Evolutionary conservation across 2,113 vertebrate species (phyloP).

Genomic region (Melanocharis versteri): DNA sequence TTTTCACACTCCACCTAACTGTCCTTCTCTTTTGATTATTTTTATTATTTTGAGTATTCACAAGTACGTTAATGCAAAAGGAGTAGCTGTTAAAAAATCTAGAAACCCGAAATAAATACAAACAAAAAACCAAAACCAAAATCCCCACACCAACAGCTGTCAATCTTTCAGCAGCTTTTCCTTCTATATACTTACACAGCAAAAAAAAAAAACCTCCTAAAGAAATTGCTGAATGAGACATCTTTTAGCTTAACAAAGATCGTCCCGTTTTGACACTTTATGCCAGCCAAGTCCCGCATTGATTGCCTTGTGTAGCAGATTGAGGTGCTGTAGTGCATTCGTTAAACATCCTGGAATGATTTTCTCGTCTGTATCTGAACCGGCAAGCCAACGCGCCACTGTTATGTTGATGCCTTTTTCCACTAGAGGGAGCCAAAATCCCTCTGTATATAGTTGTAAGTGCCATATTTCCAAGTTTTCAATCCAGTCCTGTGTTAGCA

Average conservation of each 20-base stretch:
- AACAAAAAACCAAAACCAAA: not conserved
- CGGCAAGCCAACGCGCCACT: rapidly evolving
- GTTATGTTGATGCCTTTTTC: not conserved
- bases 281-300: rapidly evolving
- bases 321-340: not conserved
- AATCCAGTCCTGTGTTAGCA: not conserved
- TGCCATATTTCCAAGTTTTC: not conserved
- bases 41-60: not conserved
- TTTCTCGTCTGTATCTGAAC: rapidly evolving
- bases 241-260: not conserved
- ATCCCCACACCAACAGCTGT: not conserved
- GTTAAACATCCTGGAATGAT: not conserved
- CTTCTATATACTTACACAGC: not conserved
- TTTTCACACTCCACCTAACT: not conserved
- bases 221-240: not conserved
- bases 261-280: not conserved
- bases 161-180: not conserved
- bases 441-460: not conserved
- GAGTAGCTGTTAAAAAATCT: not conserved
- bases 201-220: not conserved
- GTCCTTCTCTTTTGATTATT: not conserved
- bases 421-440: constrained; percentile 70
- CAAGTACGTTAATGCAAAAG: not conserved
- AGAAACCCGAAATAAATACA: not conserved
- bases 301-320: not conserved